Evolutionary conservation across 1,140 invertebrate species (phyloP), one percentile per base, ranked within the genome.

Genomic region (Chionoecetes opilio): DNA sequence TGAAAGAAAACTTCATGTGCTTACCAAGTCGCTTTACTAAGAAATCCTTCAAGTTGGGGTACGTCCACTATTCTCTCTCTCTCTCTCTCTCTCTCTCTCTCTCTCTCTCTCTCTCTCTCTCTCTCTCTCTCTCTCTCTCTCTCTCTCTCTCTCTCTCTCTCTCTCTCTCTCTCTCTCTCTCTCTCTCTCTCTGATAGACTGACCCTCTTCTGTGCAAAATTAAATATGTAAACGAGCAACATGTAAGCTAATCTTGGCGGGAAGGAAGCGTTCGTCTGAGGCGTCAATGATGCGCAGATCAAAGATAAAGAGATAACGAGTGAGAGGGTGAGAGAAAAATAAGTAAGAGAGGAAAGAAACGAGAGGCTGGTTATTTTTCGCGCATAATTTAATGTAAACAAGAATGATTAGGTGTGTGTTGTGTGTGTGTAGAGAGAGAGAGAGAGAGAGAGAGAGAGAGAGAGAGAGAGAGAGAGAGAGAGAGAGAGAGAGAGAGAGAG

Each of bases 401-500:
- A n/a, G n/a, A n/a, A n/a, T n/a, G n/a, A n/a, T n/a, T n/a, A n/a
- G n/a, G n/a, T n/a, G n/a, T n/a, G n/a, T n/a, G n/a, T n/a, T n/a
- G n/a, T n/a, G n/a, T n/a, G n/a, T n/a, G n/a, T n/a, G n/a, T n/a
- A 31, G 82, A 85, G 82, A 85, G 82, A 85, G 82, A 85, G 85
- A 34, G 85, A 35, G 31, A 2, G 31, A 87, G 85, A 31, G 29
- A 87, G 31, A 87, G 85, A 31, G 29, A 31, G 32, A 88, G 32
- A 3, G 31, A 35, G 32, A 35, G 32, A 88, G 86, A 34, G 31
- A 88, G 32, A 88, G 86, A 35, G 32, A 38, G 86, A 88, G 34
- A 88, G 86, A 88, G 17, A 88, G 86, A 88, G 35, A 88, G 86
- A 88, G 86, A 88, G 86, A 88, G 86, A 88, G 86, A 88, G 34